These are phyloP conservation scores for Sarcophaga rosellei DNA, from an alignment of 2,888 invertebrate genomes.

Conservation along the genomic window DNA sequence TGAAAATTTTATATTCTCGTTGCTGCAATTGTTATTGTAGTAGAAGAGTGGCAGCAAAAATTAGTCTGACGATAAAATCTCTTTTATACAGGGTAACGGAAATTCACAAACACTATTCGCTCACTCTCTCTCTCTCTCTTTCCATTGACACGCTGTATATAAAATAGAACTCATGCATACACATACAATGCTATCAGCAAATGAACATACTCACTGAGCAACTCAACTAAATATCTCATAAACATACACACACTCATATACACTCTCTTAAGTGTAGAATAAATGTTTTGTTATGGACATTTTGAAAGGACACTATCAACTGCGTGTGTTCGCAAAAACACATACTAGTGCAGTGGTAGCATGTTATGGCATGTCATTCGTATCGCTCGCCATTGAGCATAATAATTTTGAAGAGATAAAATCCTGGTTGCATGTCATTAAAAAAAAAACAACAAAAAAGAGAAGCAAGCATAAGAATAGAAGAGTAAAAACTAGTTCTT, in stretches of 20 bases:
- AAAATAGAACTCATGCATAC: not conserved
- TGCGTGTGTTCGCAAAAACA: not conserved
- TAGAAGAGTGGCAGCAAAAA: constrained; percentile 31
- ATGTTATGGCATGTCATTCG: no score
- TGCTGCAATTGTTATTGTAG: constrained; percentile 1
- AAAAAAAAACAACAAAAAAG: constrained; percentile 2
- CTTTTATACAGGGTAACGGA: not conserved
- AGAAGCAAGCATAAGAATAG: not conserved
- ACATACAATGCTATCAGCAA: not conserved
- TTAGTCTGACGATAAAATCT: constrained; percentile 47
- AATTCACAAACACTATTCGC: not conserved
- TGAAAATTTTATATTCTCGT: not conserved
- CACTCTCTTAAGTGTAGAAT: not conserved
- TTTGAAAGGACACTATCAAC: not conserved
- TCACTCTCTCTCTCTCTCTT: not conserved
- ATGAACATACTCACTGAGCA: not conserved
- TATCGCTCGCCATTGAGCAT: not conserved
- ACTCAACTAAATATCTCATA: not conserved
- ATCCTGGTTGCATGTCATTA: constrained; percentile 33
- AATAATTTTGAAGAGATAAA: constrained; percentile 27
- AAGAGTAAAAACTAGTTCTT: not conserved
- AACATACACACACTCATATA: not conserved
- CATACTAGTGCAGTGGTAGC: not conserved
- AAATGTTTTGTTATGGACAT: not conserved
- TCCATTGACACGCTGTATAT: not conserved